phyloP scores from a whole-genome alignment of 1,140 invertebrate genomes.

The Whitmania pigra region DNA sequence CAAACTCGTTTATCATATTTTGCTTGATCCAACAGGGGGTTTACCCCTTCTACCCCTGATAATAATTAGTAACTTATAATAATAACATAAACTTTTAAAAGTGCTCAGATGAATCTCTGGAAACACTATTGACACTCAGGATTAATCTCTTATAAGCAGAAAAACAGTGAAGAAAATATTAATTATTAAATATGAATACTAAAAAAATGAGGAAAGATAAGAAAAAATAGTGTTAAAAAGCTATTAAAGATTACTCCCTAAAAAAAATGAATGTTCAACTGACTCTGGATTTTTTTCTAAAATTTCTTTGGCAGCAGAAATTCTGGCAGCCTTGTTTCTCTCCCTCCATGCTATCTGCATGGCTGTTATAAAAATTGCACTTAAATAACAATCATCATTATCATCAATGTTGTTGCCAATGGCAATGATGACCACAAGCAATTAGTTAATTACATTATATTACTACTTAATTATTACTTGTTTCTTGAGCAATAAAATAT shows the following conservation, averaged over 20 bases:
- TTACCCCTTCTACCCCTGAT: no score
- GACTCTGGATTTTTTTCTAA: slow-evolving; percentile 78
- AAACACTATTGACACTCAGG: no score
- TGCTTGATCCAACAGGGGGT: no score
- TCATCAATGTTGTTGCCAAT: not conserved
- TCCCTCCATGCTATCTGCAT: slow-evolving; percentile 97
- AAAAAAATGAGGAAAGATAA: not conserved
- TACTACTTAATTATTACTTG: not conserved
- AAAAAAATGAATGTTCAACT: slow-evolving; percentile 20
- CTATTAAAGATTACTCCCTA: no score
- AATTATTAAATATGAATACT: not conserved
- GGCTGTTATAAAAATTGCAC: slow-evolving; percentile 45
- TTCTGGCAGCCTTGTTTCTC: slow-evolving; percentile 74
- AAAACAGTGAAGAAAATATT: not conserved
- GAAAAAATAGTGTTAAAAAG: not conserved
- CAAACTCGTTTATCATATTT: no score
- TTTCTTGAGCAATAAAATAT: no score
- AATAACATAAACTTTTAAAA: no score
- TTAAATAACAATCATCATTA: not conserved
- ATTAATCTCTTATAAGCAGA: not conserved
- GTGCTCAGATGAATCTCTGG: no score
- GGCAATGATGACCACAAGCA: not conserved
- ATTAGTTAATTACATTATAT: not conserved
- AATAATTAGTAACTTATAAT: no score
- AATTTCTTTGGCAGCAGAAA: slow-evolving; percentile 80